Evolutionary conservation across 1,140 invertebrate species (phyloP), one percentile per base, ranked within the genome.

Genomic region (Lerema accius): DNA sequence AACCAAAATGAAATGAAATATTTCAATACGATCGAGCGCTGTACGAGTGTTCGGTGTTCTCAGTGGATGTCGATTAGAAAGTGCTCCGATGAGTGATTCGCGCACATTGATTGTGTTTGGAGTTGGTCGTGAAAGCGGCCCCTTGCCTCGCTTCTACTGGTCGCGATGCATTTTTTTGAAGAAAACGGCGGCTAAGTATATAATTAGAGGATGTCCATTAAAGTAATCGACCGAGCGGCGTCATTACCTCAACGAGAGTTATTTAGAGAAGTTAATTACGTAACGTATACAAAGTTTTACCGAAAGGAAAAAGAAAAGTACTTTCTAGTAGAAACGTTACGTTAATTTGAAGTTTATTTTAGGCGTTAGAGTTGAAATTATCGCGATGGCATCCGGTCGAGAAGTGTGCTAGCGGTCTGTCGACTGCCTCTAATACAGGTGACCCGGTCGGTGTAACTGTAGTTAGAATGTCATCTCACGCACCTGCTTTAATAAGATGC

Each of bases 391-490:
- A 76, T 85, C 82, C 83, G 80, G 78, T 76, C 66, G 77, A 60
- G 58, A 86, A 82, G 78, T 89, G 71, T 85, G 81, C 73, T 78
- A 86, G 75, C 70, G 63, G 77, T 76, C 73, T 76, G 75, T 80
- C 71, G 75, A 71, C 75, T 71, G 66, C 55, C 67, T 71, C 64
- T 62, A 75, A 84, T 84, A 67, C 84, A 73, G 84, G 82, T 89
- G 76, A 90, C 86, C 88, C 79, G 84, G 88, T 90, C 85, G 80
- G 65, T 49, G 70, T 86, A 89, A 89, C 84, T 84, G 87, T 89
- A 71, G 69, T 83, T 82, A 59, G 69, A 75, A 78, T 86, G 82
- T 84, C 80, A 80, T 75, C 76, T 84, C 76, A 80, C 69, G 73
- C 73, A 80, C 73, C 76, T 76, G 76, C 58, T 68, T 80, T 80